Evolutionary conservation across 2,113 vertebrate species (phyloP).

Genomic region (Patagioenas fasciata): DNA sequence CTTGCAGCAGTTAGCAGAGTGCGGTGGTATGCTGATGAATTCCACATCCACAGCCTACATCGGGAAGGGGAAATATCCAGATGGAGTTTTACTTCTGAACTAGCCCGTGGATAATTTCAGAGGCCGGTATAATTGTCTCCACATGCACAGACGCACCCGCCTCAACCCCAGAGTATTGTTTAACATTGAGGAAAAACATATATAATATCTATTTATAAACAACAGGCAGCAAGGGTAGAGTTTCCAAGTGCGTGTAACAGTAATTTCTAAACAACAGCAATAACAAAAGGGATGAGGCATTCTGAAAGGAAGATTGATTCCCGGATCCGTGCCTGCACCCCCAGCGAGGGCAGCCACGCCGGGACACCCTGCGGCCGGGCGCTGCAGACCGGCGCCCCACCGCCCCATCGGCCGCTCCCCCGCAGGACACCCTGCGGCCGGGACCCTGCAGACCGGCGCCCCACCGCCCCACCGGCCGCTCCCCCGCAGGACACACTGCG

Average conservation of each 20-base stretch:
- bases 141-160: constrained; percentile 8
- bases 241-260: background rate
- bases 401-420: no score
- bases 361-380: no score
- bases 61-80: constrained; percentile 20
- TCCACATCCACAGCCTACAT: background rate
- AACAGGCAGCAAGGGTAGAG: background rate
- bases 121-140: constrained; percentile 22
- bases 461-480: no score
- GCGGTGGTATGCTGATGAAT: constrained; percentile 14
- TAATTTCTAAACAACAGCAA: background rate
- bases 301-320: fast-evolving
- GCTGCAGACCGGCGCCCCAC: no score
- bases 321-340: background rate
- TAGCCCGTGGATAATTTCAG: constrained; percentile 2
- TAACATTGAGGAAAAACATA: background rate
- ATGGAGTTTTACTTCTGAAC: constrained; percentile 24
- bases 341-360: no score
- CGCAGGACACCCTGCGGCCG: no score
- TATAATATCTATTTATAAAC: background rate
- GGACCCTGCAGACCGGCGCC: no score
- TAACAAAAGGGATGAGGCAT: background rate
- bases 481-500: no score
- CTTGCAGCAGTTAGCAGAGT: background rate
- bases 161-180: background rate